Evolutionary conservation across 2,113 vertebrate species (phyloP).

Genomic region (Ramphastos sulfuratus): DNA sequence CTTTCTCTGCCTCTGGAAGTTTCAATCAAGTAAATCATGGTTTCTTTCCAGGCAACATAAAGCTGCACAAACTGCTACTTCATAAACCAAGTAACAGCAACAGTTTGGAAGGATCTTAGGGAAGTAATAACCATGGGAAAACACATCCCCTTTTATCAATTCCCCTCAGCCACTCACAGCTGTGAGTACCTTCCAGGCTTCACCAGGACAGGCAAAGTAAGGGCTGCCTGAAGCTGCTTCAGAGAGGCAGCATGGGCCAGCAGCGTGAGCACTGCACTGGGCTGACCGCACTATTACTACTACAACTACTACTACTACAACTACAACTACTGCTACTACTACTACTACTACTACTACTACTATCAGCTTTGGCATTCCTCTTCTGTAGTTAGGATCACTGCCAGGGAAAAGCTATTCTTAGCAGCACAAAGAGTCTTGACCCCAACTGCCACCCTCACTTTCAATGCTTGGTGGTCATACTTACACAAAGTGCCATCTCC

Average conservation of each 20-base stretch:
- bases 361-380: background rate
- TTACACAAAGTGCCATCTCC: background rate
- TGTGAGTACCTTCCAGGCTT: background rate
- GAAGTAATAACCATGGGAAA: background rate
- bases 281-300: background rate
- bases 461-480: fast-evolving
- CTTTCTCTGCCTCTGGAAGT: background rate
- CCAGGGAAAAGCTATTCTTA: background rate
- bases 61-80: slow-evolving; percentile 18
- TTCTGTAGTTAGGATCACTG: background rate
- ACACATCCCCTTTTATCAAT: background rate
- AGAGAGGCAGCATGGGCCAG: fast-evolving
- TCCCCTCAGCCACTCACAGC: background rate
- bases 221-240: background rate
- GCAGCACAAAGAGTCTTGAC: background rate
- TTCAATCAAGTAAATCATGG: background rate
- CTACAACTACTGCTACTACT: no score
- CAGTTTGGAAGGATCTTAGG: background rate
- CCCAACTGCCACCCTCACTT: no score
- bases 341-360: no score
- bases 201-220: background rate
- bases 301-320: no score
- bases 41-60: slow-evolving; percentile 19
- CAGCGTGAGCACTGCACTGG: background rate
- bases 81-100: slow-evolving; percentile 18